These are phyloP conservation scores for Sibirionetta formosa DNA, from an alignment of 2,797 vertebrate species.

Conservation along the genomic window DNA sequence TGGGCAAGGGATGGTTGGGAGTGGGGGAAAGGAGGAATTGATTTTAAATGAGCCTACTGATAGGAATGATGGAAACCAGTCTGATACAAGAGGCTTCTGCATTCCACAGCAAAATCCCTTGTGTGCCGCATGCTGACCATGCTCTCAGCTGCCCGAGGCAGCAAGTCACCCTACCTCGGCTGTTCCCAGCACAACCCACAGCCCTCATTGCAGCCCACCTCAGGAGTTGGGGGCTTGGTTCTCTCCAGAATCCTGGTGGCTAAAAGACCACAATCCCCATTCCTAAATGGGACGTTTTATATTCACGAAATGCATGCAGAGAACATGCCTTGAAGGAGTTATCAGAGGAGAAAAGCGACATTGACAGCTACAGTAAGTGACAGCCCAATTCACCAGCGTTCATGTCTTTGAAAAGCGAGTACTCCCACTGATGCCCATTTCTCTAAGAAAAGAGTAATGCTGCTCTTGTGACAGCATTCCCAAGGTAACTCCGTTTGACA, in stretches of 20 bases:
- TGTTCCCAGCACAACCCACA: background rate
- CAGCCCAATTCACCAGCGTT: rapidly evolving
- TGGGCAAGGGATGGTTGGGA: background rate
- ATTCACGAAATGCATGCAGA: background rate
- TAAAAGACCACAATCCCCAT: background rate
- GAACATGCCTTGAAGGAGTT: background rate
- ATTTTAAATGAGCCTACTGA: background rate
- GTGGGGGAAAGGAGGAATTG: background rate
- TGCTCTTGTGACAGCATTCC: background rate
- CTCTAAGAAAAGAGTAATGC: background rate
- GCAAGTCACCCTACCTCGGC: background rate
- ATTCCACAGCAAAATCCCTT: background rate
- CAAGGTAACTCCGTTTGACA: background rate
- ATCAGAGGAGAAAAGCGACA: background rate
- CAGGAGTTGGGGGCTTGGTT: background rate
- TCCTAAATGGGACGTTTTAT: background rate
- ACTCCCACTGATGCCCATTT: background rate
- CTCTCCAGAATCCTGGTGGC: background rate
- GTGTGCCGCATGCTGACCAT: background rate
- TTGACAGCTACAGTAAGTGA: background rate
- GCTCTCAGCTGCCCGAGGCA: background rate
- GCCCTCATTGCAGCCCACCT: background rate
- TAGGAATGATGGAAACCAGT: background rate
- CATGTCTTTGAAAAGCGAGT: background rate
- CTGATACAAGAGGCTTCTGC: background rate